A percentile compares a stretch with the other conserved stretches of the same genome.
phyloP scores from a whole-genome alignment of 1,140 invertebrate genomes.

The Aphelinus certus region DNA sequence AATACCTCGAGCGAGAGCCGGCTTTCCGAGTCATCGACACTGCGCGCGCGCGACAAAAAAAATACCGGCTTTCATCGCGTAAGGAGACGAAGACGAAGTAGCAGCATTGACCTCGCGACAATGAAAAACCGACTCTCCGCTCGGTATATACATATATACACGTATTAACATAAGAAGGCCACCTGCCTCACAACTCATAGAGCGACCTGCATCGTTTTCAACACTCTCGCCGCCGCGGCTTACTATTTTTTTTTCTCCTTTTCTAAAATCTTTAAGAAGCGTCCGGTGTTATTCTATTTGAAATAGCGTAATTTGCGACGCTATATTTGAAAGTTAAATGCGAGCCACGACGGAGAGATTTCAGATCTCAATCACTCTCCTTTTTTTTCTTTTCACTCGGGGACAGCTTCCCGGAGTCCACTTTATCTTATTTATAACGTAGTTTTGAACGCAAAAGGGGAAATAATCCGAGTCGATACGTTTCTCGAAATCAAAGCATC shows the following conservation, averaged over 20 bases:
- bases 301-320: not conserved
- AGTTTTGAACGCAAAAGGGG: no score
- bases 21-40: constrained; percentile 23
- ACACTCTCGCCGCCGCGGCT: not conserved
- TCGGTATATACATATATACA: not conserved
- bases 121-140: constrained; percentile 13
- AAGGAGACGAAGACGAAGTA: constrained; percentile 6
- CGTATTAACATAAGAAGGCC: constrained; percentile 33
- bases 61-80: constrained; percentile 11
- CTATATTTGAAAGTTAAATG: constrained; percentile 21
- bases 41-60: not conserved
- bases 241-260: not conserved
- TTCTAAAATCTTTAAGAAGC: not conserved
- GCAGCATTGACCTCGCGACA: constrained; percentile 23
- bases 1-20: not conserved
- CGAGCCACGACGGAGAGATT: not conserved
- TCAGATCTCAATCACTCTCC: not conserved
- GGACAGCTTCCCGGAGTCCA: no score
- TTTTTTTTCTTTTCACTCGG: no score
- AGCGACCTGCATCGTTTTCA: constrained; percentile 5
- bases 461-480: no score
- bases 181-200: not conserved
- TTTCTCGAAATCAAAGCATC: no score
- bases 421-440: no score
- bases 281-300: not conserved